Evolutionary conservation across 1,140 invertebrate genomes (phyloP).

Genomic region (Papilio machaon): DNA sequence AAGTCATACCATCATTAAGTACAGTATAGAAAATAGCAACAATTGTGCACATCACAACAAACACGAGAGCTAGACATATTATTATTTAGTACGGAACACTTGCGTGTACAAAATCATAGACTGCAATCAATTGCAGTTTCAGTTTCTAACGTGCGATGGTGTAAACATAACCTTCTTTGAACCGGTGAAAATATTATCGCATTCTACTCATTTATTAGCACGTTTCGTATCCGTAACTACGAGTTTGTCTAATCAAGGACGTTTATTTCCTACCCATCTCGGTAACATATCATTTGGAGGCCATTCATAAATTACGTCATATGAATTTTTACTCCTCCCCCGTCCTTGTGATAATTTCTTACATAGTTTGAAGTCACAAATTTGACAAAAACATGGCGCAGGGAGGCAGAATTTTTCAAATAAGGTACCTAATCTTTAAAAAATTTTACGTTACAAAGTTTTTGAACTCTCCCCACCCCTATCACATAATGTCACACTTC

Average conservation of each 20-base stretch:
- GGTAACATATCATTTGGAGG: too few species aligned
- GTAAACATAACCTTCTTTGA: constrained; percentile 34
- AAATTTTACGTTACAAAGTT: too few species aligned
- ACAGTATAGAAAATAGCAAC: background rate
- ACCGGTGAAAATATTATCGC: background rate
- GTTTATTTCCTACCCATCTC: too few species aligned
- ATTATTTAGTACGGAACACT: constrained; percentile 6
- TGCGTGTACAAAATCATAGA: constrained; percentile 33
- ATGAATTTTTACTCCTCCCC: too few species aligned
- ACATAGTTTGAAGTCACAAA: too few species aligned
- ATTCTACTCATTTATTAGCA: constrained; percentile 3
- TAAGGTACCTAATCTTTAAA: too few species aligned
- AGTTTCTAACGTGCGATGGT: constrained; percentile 4
- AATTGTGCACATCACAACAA: background rate
- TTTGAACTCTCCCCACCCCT: too few species aligned
- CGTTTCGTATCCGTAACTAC: background rate
- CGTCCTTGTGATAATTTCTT: too few species aligned
- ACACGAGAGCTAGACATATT: background rate
- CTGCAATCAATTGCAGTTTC: constrained; percentile 32
- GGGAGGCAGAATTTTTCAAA: too few species aligned
- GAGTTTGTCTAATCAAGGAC: background rate
- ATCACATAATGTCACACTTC: too few species aligned
- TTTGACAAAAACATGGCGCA: too few species aligned
- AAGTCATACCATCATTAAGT: background rate
- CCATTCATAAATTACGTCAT: too few species aligned